Conservation (phyloP, 1,140 invertebrate genomes). For the Diprion similis region DNA sequence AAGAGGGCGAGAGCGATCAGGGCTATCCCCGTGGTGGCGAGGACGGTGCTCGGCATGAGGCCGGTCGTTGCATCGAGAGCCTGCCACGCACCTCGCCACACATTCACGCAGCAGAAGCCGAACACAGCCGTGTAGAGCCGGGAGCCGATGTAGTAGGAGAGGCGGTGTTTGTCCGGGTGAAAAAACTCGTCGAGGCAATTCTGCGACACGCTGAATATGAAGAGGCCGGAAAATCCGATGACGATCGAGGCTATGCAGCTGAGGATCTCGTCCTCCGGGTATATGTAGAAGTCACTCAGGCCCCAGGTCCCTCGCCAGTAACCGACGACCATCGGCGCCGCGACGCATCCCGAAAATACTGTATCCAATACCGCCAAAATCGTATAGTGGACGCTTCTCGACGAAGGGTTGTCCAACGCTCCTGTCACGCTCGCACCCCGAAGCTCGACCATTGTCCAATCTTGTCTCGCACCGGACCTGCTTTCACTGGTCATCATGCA, state of each 20-base stretch:
- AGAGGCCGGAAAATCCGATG: conserved; percentile 73
- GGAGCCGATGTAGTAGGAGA: conserved; percentile 75
- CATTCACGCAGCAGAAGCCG: conserved; percentile 81
- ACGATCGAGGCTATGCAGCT: conserved; percentile 71
- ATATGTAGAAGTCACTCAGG: conserved; percentile 76
- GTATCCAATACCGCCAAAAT: conserved; percentile 74
- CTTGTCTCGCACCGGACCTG: conserved; percentile 35
- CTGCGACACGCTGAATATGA: conserved; percentile 74
- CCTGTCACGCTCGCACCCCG: conserved; percentile 49
- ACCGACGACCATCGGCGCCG: conserved; percentile 80
- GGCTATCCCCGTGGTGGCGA: conserved; percentile 68
- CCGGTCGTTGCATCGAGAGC: conserved; percentile 75
- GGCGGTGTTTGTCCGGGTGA: conserved; percentile 71
- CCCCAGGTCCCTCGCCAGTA: conserved; percentile 89
- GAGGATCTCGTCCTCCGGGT: conserved; percentile 64
- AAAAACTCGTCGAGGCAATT: conserved; percentile 66
- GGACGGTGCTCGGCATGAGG: conserved; percentile 63
- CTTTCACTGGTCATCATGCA: conserved; percentile 36
- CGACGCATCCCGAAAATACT: conserved; percentile 73
- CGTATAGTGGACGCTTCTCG: conserved; percentile 60
- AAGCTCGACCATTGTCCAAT: conserved; percentile 54
- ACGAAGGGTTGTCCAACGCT: conserved; percentile 42
- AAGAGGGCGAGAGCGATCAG: conserved; percentile 70
- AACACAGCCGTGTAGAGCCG: conserved; percentile 78
- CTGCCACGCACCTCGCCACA: conserved; percentile 84